Evolutionary conservation across 2,888 invertebrate genomes (phyloP).

Genomic region (Mechanitis messenoides): DNA sequence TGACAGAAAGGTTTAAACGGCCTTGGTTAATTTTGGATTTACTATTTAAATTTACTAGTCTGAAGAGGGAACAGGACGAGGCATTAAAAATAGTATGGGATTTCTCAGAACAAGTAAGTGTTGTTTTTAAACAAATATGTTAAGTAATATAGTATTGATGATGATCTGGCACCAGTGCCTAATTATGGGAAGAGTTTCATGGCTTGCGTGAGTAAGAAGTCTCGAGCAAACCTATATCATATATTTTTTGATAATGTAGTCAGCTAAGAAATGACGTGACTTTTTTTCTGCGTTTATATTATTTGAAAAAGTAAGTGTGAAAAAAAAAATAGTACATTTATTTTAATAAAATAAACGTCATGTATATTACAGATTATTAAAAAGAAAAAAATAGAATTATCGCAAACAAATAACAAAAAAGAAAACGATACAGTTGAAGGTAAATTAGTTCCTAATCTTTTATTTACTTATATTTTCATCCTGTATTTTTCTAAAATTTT

Average conservation of each 20-base stretch:
- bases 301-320: too few species aligned
- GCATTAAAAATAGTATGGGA: conserved; percentile 13
- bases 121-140: background rate
- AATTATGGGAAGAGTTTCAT: too few species aligned
- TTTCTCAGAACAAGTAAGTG: conserved; percentile 18
- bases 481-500: background rate
- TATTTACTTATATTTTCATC: background rate
- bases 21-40: conserved; percentile 19
- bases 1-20: conserved; percentile 11
- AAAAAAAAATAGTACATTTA: too few species aligned
- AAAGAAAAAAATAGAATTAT: conserved; percentile 17
- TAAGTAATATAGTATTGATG: background rate
- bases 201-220: too few species aligned
- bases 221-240: too few species aligned
- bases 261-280: too few species aligned
- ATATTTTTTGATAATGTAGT: too few species aligned
- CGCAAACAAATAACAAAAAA: background rate
- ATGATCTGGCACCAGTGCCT: too few species aligned
- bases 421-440: conserved; percentile 5
- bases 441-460: background rate
- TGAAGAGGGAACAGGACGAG: conserved; percentile 20
- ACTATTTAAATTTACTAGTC: conserved; percentile 14
- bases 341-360: background rate
- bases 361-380: conserved; percentile 17
- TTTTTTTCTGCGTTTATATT: too few species aligned